Percentiles rank a stretch among this genome's conserved stretches.
phyloP scores from a whole-genome alignment of 2,888 invertebrate genomes.

The Germaria angustata region DNA sequence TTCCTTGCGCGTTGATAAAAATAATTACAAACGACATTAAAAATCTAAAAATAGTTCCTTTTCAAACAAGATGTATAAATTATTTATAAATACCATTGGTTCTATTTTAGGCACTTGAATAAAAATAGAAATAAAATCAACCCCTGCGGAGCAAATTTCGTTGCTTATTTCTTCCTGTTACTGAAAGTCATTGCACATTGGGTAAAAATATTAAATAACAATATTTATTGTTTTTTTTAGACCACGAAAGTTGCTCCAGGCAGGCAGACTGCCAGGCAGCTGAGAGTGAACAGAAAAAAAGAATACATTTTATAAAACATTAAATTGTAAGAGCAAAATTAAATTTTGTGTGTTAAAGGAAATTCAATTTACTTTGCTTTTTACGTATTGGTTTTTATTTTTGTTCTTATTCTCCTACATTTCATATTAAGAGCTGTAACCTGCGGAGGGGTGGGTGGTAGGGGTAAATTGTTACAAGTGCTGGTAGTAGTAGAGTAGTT shows the following conservation, averaged over 20 bases:
- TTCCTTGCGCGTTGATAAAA: too few species aligned
- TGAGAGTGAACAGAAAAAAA: background rate
- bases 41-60: background rate
- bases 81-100: too few species aligned
- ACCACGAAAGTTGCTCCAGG: background rate
- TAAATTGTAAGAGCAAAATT: slow-evolving; percentile 41
- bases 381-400: slow-evolving; percentile 26
- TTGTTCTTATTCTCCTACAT: background rate
- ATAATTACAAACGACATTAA: background rate
- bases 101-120: background rate
- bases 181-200: too few species aligned
- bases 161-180: background rate
- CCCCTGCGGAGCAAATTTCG: background rate
- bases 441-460: background rate
- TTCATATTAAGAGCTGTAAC: background rate
- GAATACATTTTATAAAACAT: background rate
- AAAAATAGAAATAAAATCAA: background rate
- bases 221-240: too few species aligned
- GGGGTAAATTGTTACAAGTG: background rate
- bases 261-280: background rate
- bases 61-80: background rate
- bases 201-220: too few species aligned
- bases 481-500: background rate
- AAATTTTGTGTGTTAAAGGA: slow-evolving; percentile 47
- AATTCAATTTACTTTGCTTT: slow-evolving; percentile 44